Conservation (phyloP, 2,797 vertebrate species). For the Takifugu rubripes region DNA sequence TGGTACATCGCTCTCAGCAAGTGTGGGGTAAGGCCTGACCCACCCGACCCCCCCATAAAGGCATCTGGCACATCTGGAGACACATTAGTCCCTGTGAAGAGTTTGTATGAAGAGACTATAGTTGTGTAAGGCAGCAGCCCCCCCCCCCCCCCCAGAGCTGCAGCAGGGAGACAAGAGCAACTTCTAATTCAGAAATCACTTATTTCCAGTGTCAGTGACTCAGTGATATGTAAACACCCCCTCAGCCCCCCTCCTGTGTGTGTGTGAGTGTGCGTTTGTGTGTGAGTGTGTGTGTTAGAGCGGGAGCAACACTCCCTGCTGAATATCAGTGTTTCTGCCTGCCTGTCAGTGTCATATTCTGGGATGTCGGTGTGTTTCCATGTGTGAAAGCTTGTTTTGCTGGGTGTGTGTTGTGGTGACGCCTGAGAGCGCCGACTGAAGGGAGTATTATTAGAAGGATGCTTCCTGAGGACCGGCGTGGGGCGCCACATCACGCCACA, state of each 20-base stretch:
- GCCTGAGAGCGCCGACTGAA: conserved; percentile 17
- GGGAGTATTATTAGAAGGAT: conserved; percentile 56
- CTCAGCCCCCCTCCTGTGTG: conserved; percentile 1
- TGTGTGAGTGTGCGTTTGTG: conserved; percentile 3
- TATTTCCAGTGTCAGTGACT: no score
- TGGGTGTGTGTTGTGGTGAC: conserved; percentile 30
- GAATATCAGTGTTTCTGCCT: conserved; percentile 10
- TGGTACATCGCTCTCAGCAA: conserved; percentile 96
- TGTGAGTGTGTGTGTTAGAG: conserved; percentile 8
- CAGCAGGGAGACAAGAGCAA: no score
- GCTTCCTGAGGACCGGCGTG: conserved; percentile 51
- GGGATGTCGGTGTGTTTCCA: conserved; percentile 6
- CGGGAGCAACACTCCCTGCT: not conserved
- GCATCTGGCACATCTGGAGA: not conserved
- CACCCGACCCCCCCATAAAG: not conserved
- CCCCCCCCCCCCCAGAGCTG: no score
- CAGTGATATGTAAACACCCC: no score
- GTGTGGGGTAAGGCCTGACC: conserved; percentile 83
- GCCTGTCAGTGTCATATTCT: conserved; percentile 26
- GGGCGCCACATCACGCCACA: conserved; percentile 58
- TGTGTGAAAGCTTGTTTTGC: conserved; percentile 2
- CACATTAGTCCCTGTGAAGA: no score
- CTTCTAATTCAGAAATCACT: no score
- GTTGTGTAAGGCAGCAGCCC: conserved; percentile 10
- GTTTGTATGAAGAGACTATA: no score